A percentile compares a stretch with the other conserved stretches of the same genome.
Conservation (phyloP, 2,113 vertebrate species). For the Amblyopsis rosae region DNA sequence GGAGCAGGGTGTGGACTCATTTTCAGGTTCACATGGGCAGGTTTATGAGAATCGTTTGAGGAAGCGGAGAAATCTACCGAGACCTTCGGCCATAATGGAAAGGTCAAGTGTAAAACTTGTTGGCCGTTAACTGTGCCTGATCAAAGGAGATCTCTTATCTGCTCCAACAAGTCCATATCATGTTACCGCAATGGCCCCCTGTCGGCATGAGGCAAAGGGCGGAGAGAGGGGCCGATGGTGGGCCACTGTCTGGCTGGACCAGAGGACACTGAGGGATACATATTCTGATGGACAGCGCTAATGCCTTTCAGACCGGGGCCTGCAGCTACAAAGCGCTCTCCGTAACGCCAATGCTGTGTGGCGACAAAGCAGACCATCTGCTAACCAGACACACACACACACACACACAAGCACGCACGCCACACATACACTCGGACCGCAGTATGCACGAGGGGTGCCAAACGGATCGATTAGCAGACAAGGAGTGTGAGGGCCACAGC, state of each 20-base stretch:
- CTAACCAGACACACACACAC: constrained; percentile 66
- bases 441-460: constrained; percentile 65
- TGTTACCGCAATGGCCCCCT: constrained; percentile 59
- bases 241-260: constrained; percentile 51
- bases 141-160: constrained; percentile 66
- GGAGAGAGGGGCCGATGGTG: constrained; percentile 39
- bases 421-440: constrained; percentile 18
- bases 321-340: constrained; percentile 65
- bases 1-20: neutral
- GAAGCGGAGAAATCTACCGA: constrained; percentile 47
- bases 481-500: constrained; percentile 70
- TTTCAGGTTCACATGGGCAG: constrained; percentile 2
- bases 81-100: constrained; percentile 35
- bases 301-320: constrained; percentile 74
- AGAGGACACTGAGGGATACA: constrained; percentile 69
- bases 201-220: constrained; percentile 64
- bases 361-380: constrained; percentile 73
- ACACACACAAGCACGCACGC: constrained; percentile 9
- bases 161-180: constrained; percentile 55
- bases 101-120: constrained; percentile 73
- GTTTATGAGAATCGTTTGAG: constrained; percentile 45
- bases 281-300: constrained; percentile 72
- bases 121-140: constrained; percentile 51
- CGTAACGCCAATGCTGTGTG: constrained; percentile 56
- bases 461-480: constrained; percentile 79